Conservation (phyloP, 2,888 invertebrate genomes). For the Microplitis manilae region DNA sequence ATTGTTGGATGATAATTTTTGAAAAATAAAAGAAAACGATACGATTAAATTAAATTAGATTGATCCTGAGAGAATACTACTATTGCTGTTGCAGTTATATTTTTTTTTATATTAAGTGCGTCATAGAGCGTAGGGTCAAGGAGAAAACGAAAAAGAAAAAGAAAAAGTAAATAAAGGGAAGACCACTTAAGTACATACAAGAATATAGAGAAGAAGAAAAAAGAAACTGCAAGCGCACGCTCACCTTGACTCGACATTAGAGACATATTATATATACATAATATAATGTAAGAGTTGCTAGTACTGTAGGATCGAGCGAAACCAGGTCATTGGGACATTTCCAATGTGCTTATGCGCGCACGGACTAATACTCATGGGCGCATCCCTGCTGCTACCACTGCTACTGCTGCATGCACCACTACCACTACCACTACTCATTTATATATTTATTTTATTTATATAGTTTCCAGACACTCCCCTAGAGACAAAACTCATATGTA, state of each 20-base stretch:
- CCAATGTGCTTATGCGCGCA: constrained; percentile 39
- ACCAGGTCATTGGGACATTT: constrained; percentile 68
- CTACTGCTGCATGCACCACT: background rate
- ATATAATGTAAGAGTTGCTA: constrained; percentile 24
- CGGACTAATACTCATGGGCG: constrained; percentile 31
- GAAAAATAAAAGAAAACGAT: too few species aligned
- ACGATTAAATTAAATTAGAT: background rate
- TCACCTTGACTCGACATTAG: constrained; percentile 38
- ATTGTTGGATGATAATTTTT: too few species aligned
- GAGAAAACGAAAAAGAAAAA: constrained; percentile 9
- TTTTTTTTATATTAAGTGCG: background rate
- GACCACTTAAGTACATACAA: background rate
- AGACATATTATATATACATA: constrained; percentile 1
- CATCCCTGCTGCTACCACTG: constrained; percentile 24
- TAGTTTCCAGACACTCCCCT: constrained; percentile 28
- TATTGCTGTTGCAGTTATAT: background rate
- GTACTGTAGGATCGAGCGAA: constrained; percentile 48
- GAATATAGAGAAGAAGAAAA: constrained; percentile 21
- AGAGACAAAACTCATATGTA: constrained; percentile 8
- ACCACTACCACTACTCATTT: background rate
- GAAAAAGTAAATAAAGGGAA: background rate
- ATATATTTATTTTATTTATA: background rate
- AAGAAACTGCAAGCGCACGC: constrained; percentile 27
- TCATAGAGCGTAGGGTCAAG: constrained; percentile 12
- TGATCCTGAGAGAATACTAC: background rate